Percentiles rank a stretch among this genome's conserved stretches.
Evolutionary conservation across 2,888 invertebrate genomes (phyloP).

Genomic region (Hyposoter dolosus): DNA sequence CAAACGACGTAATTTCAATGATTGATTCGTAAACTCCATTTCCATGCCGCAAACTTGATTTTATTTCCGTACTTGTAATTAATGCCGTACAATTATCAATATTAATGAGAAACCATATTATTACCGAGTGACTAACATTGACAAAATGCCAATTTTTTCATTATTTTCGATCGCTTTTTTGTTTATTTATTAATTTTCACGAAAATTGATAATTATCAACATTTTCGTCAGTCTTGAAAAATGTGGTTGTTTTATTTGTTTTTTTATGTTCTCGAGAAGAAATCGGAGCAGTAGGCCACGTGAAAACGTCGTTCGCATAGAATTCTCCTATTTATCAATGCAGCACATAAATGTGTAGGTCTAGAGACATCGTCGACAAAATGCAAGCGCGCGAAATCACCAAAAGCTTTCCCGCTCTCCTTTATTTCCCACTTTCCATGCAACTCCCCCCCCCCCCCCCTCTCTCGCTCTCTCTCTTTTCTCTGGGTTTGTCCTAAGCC

Average conservation of each 20-base stretch:
- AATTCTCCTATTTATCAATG: constrained; percentile 8
- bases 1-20: not conserved
- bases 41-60: not conserved
- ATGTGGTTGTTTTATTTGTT: not conserved
- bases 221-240: not conserved
- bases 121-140: not conserved
- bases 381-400: constrained; percentile 74
- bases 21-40: not conserved
- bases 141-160: not conserved
- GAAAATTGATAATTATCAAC: not conserved
- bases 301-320: constrained; percentile 6
- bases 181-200: not conserved
- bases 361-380: constrained; percentile 76
- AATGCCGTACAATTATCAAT: not conserved
- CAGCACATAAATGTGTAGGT: constrained; percentile 61
- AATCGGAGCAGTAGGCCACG: constrained; percentile 43
- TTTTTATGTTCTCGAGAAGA: constrained; percentile 35
- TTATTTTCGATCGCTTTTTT: not conserved
- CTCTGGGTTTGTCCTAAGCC: constrained; percentile 27
- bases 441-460: constrained; percentile 44
- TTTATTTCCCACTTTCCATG: constrained; percentile 54
- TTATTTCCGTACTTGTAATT: not conserved
- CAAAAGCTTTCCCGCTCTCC: constrained; percentile 61
- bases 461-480: constrained; percentile 28
- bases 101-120: not conserved